Conservation (phyloP, 1,140 invertebrate species). For the Drosophila littoralis region DNA sequence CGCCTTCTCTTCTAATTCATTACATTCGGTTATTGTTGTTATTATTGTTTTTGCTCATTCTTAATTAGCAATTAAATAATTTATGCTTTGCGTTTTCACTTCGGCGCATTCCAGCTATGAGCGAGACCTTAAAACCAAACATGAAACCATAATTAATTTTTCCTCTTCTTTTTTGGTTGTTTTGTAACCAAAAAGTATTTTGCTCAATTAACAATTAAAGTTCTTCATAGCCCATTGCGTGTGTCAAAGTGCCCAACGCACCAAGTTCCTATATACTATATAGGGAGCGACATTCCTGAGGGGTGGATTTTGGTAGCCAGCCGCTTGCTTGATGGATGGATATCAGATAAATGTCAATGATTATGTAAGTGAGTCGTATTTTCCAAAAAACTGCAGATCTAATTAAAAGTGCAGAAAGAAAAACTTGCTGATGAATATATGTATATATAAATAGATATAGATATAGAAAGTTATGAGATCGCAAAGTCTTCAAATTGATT, state of each 20-base stretch:
- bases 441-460: background rate
- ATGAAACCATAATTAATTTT: slow-evolving; percentile 59
- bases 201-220: slow-evolving; percentile 78
- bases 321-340: slow-evolving; percentile 61
- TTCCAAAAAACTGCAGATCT: slow-evolving; percentile 1
- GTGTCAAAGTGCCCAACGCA: slow-evolving; percentile 29
- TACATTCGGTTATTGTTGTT: slow-evolving; percentile 47
- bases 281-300: slow-evolving; percentile 14
- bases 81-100: slow-evolving; percentile 73
- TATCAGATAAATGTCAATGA: slow-evolving; percentile 46
- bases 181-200: slow-evolving; percentile 67
- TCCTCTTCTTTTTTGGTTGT: slow-evolving; percentile 26
- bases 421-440: background rate
- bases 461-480: background rate
- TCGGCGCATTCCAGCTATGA: slow-evolving; percentile 17
- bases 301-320: slow-evolving; percentile 43
- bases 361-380: slow-evolving; percentile 55
- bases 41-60: slow-evolving; percentile 59
- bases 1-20: slow-evolving; percentile 66
- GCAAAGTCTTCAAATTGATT: too few species aligned
- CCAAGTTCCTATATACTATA: background rate
- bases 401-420: slow-evolving; percentile 2
- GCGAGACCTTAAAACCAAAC: slow-evolving; percentile 43
- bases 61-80: slow-evolving; percentile 83
- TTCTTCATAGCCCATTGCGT: slow-evolving; percentile 62